Percentiles rank a stretch among this genome's conserved stretches.
Conservation (phyloP, 2,113 vertebrate genomes). For the Hyperoodon ampullatus region DNA sequence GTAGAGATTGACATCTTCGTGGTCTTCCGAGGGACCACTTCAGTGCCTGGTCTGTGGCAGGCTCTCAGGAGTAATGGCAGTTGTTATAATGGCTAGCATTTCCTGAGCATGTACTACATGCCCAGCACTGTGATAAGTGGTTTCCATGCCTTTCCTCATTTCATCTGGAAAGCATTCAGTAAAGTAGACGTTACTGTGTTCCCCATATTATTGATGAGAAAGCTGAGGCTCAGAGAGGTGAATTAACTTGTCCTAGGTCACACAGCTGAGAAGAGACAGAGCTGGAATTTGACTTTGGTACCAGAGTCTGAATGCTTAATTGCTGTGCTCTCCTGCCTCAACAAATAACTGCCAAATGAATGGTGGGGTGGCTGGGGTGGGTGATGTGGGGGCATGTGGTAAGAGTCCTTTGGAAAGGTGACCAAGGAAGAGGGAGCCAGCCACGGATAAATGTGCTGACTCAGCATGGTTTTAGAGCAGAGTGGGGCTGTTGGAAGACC, state of each 20-base stretch:
- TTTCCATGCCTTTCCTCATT: not conserved
- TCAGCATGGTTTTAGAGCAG: not conserved
- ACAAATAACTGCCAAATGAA: rapidly evolving
- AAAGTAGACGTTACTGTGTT: not conserved
- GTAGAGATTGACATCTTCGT: not conserved
- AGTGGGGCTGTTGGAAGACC: not conserved
- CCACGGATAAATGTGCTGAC: rapidly evolving
- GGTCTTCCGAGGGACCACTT: too few relatives aligned
- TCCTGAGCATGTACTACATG: not conserved
- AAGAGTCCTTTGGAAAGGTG: not conserved
- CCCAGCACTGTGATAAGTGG: too few relatives aligned
- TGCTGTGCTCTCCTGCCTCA: not conserved
- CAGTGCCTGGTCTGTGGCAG: not conserved
- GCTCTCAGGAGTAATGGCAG: rapidly evolving
- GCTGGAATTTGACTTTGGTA: not conserved
- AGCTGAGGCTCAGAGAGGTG: not conserved
- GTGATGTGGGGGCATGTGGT: rapidly evolving
- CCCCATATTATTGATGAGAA: not conserved
- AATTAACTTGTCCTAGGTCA: not conserved
- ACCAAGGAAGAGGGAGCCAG: rapidly evolving
- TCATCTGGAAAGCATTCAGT: not conserved
- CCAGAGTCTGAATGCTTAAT: not conserved
- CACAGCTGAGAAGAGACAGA: not conserved
- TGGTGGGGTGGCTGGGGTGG: not conserved
- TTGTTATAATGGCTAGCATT: not conserved